phyloP scores from a whole-genome alignment of 2,888 invertebrate species.

The Spatulosminthurus flaviceps region DNA sequence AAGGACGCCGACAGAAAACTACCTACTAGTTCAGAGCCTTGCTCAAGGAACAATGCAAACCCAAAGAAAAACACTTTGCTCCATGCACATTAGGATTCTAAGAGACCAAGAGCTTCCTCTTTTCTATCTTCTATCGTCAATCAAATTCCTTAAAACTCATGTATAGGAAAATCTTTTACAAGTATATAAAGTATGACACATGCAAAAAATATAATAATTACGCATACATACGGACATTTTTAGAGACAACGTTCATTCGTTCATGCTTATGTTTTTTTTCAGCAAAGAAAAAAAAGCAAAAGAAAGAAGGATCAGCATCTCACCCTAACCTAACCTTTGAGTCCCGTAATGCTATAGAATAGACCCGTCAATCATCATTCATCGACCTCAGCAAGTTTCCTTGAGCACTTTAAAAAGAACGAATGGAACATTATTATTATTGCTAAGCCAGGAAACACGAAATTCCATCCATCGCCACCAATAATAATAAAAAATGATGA shows the following conservation, averaged over 20 bases:
- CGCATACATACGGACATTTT: not conserved
- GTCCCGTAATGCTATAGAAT: conserved; percentile 1
- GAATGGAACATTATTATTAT: not conserved
- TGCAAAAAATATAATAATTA: not conserved
- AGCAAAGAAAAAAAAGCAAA: not conserved
- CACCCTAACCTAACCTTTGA: conserved; percentile 14
- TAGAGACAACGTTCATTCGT: not conserved
- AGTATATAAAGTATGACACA: too few species aligned
- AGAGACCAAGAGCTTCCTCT: too few species aligned
- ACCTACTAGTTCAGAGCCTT: too few species aligned
- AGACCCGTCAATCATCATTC: conserved; percentile 10
- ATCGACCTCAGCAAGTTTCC: not conserved
- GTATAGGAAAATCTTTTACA: too few species aligned
- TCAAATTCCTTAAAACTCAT: too few species aligned
- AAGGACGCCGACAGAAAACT: too few species aligned
- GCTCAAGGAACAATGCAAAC: too few species aligned
- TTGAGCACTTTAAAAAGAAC: not conserved
- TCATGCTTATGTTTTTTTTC: not conserved
- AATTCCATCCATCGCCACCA: not conserved
- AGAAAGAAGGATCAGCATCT: not conserved
- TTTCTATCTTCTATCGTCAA: too few species aligned
- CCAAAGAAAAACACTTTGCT: too few species aligned
- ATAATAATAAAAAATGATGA: too few species aligned
- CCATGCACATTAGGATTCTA: too few species aligned
- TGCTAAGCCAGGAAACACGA: not conserved